Base-by-base conservation (phyloP, 1,140 invertebrate genomes). In the Schlechtendalia chinensis region DNA sequence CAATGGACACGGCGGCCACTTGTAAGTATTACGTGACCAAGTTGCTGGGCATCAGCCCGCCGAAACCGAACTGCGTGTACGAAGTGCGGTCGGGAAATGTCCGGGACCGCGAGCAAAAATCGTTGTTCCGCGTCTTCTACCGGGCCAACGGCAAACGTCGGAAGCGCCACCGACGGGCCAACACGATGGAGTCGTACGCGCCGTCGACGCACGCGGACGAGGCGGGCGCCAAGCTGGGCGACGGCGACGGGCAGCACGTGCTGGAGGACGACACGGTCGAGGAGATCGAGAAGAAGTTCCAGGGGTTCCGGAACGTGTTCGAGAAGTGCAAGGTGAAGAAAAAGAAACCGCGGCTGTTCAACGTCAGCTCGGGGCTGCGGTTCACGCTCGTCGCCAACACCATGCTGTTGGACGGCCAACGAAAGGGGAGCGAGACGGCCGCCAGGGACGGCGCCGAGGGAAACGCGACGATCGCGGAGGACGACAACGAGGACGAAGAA, bases 21-120 rank as follows among this genome's bases (percentile, higher is more conserved):
- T 79, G 75, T 79, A 79, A 79, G 45, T 79, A 79, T n/a, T 79
- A 79, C 39, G 58, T 79, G 22, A 79, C 75, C 10, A 79, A 79
- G 39, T 63, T 59, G 19, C 58, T 79, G 5, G 75, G 75, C 14
- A 58, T 79, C 10, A 47, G 58, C 27, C 58, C 75, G 0, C 29
- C 56, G 8, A 79, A 79, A 63, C 75, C 75, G 11, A 59, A 79
- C 8, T 79, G 75, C 24, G 75, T 79, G 45, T 79, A 79, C 75
- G 75, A 79, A 24, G 58, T 79, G 8, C 58, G 58, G 17, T 61
- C 75, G 14, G 75, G 75, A 1, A 79, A 79, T n/a, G 75, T 63
- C 22, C 56, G n/a, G 14, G 11, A 59, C 27, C 53, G 72, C n/a
- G 72, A 45, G 19, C 72, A 77, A 22, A 79, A 79, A 50, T 79